Percentiles rank a stretch among this genome's conserved stretches.
These are phyloP conservation scores for Lydus trimaculatus DNA, from an alignment of 2,888 invertebrate genomes.

Conservation along the genomic window DNA sequence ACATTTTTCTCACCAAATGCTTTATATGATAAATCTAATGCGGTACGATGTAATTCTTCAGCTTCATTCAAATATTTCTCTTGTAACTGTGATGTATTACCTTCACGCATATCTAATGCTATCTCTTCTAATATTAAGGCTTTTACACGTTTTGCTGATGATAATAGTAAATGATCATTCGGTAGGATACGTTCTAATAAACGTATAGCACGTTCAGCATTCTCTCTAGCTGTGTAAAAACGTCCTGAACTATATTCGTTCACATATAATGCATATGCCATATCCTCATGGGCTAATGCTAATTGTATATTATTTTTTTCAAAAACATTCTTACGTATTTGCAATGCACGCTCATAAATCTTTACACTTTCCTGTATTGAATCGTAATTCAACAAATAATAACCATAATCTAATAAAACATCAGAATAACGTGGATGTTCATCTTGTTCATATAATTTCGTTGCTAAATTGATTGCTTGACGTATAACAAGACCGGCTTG, in stretches of 20 bases:
- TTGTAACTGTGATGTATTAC: slow-evolving; percentile 41
- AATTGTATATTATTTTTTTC: slow-evolving; percentile 86
- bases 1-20: slow-evolving; percentile 94
- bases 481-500: slow-evolving; percentile 83
- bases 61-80: slow-evolving; percentile 75
- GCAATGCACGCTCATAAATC: slow-evolving; percentile 80
- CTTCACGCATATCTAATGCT: slow-evolving; percentile 77
- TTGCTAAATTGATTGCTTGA: slow-evolving; percentile 79
- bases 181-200: slow-evolving; percentile 84
- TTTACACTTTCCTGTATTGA: slow-evolving; percentile 84
- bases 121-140: slow-evolving; percentile 94
- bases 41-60: slow-evolving; percentile 83
- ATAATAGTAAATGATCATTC: slow-evolving; percentile 82
- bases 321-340: slow-evolving; percentile 78
- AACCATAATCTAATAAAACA: slow-evolving; percentile 87
- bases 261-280: slow-evolving; percentile 93
- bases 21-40: slow-evolving; percentile 78
- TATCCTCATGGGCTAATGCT: slow-evolving; percentile 89
- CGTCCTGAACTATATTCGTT: slow-evolving; percentile 89
- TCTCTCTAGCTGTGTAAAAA: slow-evolving; percentile 82
- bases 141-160: slow-evolving; percentile 90
- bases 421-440: slow-evolving; percentile 86
- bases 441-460: slow-evolving; percentile 66
- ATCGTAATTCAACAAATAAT: slow-evolving; percentile 89
- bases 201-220: slow-evolving; percentile 82